Conservation (phyloP, 2,797 vertebrate genomes). For the Cryptoprocta ferox region DNA sequence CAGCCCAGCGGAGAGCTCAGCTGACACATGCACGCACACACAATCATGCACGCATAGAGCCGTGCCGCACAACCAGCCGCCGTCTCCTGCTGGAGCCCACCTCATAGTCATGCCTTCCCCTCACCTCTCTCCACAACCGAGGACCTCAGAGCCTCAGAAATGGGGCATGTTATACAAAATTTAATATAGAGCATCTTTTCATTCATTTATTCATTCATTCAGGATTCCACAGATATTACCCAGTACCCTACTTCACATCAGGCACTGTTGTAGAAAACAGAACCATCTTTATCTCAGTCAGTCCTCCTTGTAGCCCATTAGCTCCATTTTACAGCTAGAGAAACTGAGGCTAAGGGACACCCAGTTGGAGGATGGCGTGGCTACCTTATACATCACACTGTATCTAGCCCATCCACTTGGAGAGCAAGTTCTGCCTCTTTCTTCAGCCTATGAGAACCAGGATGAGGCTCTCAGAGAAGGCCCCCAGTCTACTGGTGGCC, state of each 20-base stretch:
- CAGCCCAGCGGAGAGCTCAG: not conserved
- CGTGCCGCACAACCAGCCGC: fast-evolving
- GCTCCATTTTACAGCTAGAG: not conserved
- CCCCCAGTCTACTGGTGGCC: not conserved
- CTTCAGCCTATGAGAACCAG: not conserved
- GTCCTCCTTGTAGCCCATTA: not conserved
- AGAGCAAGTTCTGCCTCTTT: not conserved
- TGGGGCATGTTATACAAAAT: not conserved
- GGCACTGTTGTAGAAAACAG: not conserved
- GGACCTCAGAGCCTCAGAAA: not conserved
- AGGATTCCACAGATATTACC: not conserved
- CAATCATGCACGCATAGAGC: not conserved
- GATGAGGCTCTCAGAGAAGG: not conserved
- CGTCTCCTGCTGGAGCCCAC: not conserved
- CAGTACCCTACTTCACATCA: not conserved
- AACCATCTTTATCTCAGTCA: not conserved
- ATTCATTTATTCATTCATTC: not conserved
- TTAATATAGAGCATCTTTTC: not conserved
- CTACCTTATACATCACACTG: not conserved
- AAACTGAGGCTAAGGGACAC: not conserved
- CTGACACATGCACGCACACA: too few relatives aligned
- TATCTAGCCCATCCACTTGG: not conserved
- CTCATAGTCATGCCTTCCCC: not conserved
- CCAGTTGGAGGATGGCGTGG: too few relatives aligned
- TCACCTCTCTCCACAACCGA: not conserved